Percentiles rank a stretch among this genome's conserved stretches.
phyloP scores from a whole-genome alignment of 2,113 vertebrate species.

The Melanerpes aurifrons region DNA sequence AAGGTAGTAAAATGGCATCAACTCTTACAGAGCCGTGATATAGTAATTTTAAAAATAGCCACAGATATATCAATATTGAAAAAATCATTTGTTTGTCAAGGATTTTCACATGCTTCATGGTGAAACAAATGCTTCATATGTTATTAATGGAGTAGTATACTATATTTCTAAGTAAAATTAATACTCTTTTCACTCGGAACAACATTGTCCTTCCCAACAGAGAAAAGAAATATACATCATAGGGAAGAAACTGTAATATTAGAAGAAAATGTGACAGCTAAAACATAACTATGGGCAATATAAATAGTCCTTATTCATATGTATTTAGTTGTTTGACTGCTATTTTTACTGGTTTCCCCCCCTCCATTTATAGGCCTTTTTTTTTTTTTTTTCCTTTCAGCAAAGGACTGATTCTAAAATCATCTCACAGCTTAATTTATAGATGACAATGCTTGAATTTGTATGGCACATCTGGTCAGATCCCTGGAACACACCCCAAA shows the following conservation, averaged over 20 bases:
- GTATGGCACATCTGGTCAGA: background rate
- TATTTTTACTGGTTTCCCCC: background rate
- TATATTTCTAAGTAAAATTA: constrained; percentile 42
- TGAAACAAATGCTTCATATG: constrained; percentile 17
- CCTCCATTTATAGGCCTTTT: background rate
- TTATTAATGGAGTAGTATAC: background rate
- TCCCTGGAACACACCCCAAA: background rate
- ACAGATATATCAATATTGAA: constrained; percentile 21
- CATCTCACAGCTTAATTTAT: background rate
- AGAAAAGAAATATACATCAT: background rate
- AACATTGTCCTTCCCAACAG: background rate
- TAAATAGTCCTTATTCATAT: rapidly evolving
- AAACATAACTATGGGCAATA: background rate
- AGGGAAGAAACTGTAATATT: background rate
- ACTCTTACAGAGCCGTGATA: background rate
- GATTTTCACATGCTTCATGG: background rate
- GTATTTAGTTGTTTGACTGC: background rate
- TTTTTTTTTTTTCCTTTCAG: background rate
- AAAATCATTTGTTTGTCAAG: constrained; percentile 7
- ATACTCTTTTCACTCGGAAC: background rate
- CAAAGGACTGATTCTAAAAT: background rate
- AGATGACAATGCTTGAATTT: background rate
- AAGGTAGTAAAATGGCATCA: background rate
- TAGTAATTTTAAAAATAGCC: constrained; percentile 3
- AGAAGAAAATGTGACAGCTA: background rate